Conservation (phyloP, 2,888 invertebrate genomes). For the Myopa testacea region DNA sequence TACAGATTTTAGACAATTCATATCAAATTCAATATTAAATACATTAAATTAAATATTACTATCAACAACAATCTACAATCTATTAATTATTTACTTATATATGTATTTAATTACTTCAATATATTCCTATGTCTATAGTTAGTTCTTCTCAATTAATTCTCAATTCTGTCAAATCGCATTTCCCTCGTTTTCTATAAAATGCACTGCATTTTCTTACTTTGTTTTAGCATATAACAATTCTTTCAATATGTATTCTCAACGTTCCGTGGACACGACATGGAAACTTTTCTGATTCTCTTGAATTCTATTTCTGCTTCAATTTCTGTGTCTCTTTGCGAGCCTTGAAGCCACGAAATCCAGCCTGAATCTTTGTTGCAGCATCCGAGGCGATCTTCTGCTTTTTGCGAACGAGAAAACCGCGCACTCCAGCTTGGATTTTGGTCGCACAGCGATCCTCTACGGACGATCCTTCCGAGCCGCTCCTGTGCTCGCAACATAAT, state of each 20-base stretch:
- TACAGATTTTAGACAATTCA: too few relatives aligned
- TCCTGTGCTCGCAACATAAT: constrained; percentile 43
- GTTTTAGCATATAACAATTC: neutral
- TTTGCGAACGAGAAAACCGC: constrained; percentile 66
- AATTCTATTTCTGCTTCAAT: constrained; percentile 57
- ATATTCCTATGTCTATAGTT: too few relatives aligned
- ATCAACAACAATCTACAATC: too few relatives aligned
- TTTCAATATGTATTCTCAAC: too few relatives aligned
- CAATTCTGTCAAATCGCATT: too few relatives aligned
- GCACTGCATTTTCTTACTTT: neutral
- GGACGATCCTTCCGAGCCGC: constrained; percentile 48
- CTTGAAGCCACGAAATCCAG: constrained; percentile 69
- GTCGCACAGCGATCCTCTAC: constrained; percentile 64
- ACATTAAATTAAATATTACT: too few relatives aligned
- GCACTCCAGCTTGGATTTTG: constrained; percentile 66
- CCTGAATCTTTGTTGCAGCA: constrained; percentile 69
- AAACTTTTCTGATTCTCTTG: neutral
- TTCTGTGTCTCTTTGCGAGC: constrained; percentile 65
- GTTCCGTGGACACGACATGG: neutral
- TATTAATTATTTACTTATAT: too few relatives aligned
- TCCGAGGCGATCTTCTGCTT: constrained; percentile 65
- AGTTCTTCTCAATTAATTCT: too few relatives aligned
- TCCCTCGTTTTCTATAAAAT: too few relatives aligned
- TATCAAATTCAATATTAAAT: too few relatives aligned
- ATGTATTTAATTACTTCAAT: too few relatives aligned